A percentile compares a stretch with the other conserved stretches of the same genome.
These are phyloP conservation scores for Etheostoma nigrum DNA, from an alignment of 2,797 vertebrate species.

Conservation along the genomic window DNA sequence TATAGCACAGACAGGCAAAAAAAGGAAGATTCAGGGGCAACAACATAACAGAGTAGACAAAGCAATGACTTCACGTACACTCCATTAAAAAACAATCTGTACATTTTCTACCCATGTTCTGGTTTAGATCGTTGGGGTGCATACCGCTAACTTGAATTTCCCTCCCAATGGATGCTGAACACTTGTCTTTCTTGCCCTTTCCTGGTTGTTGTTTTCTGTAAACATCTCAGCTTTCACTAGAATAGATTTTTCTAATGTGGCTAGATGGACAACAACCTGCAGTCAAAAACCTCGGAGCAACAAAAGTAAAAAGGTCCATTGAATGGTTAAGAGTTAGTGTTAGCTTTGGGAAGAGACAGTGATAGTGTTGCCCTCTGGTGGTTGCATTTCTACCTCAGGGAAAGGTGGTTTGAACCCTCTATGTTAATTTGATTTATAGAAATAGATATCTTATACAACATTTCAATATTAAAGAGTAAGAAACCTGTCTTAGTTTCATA, in stretches of 20 bases:
- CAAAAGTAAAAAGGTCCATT: constrained; percentile 5
- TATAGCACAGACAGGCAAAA: constrained; percentile 20
- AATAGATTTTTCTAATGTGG: not conserved
- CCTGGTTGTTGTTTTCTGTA: constrained; percentile 6
- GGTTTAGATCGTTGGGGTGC: not conserved
- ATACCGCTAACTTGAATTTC: not conserved
- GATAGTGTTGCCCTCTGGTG: constrained; percentile 53
- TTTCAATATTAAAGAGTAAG: not conserved
- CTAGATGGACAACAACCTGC: not conserved
- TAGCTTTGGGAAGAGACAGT: not conserved
- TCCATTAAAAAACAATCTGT: constrained; percentile 22
- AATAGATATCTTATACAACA: not conserved
- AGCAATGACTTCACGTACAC: constrained; percentile 41
- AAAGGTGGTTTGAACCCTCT: not conserved
- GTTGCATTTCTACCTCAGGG: constrained; percentile 1
- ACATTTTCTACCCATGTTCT: not conserved
- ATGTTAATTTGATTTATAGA: not conserved
- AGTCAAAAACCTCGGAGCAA: not conserved
- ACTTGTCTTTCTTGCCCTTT: not conserved
- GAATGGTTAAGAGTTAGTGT: not conserved
- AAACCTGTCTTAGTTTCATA: not conserved
- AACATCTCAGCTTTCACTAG: constrained; percentile 12
- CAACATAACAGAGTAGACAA: constrained; percentile 36
- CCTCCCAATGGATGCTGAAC: not conserved
- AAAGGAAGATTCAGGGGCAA: constrained; percentile 3